Evolutionary conservation across 1,140 invertebrate species (phyloP), one percentile per base, ranked within the genome.

Genomic region (Potamilus streckersoni): DNA sequence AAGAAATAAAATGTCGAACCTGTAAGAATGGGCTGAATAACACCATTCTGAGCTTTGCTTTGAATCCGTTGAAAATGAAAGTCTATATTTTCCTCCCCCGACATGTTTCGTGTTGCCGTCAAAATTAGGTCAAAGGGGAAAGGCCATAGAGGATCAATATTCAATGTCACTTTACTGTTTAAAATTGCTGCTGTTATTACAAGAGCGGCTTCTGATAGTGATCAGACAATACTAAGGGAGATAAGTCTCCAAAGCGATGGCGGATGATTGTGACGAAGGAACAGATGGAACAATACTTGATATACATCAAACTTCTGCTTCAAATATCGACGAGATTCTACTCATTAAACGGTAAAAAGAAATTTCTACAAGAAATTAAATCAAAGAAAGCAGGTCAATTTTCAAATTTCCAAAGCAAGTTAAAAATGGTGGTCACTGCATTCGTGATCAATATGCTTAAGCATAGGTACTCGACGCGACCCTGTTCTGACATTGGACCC

Each of bases 21-120:
- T 77, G 84, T 86, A 69, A 86, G 76, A 58, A 84, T 80, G 8
- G 84, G 82, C 66, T 84, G 84, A 71, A 86, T 84, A 72, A 86
- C 81, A 62, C 84, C 84, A 86, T 86, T 86, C 71, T 83, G 81
- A 57, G 80, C 69, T 70, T 80, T 83, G 60, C 65, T 69, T 13
- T 76, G 71, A 57, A 78, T 79, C 49, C 71, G 65, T 27, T 59
- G 59, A 79, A 80, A 80, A 71, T 62, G 69, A 49, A 19, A 66
- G 13, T 66, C n/a, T 60, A 38, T 70, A 31, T 75, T 56, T 6
- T 63, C 69, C 20, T 71, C 73, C 17, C 20, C 63, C 60, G 76
- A 73, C 80, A 81, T 79, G 65, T 62, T 79, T 55, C 64, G 27
- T 60, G 58, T 75, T 74, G 73, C 76, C 80, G 38, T 61, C 49